Conservation (phyloP, 2,113 vertebrate species). For the Redunca redunca region DNA sequence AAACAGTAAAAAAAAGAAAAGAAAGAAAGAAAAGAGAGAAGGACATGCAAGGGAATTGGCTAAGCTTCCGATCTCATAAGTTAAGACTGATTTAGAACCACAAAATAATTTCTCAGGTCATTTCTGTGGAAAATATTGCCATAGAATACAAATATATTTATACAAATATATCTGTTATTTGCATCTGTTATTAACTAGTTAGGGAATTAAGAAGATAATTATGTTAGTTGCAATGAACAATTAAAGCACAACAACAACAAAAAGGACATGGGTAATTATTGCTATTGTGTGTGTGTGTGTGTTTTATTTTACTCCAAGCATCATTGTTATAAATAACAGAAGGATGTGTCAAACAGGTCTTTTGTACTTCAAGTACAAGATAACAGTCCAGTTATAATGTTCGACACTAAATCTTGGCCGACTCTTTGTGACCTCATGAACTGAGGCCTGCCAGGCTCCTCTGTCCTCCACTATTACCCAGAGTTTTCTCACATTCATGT, state of each 20-base stretch:
- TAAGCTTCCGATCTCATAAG: neutral
- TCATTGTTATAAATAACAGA: no score
- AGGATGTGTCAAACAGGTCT: no score
- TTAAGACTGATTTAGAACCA: neutral
- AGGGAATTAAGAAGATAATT: neutral
- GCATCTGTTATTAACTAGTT: neutral
- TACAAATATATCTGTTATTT: neutral
- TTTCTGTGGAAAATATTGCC: neutral
- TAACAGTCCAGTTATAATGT: no score
- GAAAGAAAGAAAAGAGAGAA: neutral
- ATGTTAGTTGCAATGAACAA: neutral
- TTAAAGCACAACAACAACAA: neutral
- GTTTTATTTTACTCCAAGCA: no score
- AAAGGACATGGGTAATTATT: neutral
- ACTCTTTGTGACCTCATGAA: neutral
- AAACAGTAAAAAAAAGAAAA: neutral
- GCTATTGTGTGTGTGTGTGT: neutral
- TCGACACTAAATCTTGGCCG: fast-evolving
- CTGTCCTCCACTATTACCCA: neutral
- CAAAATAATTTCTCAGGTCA: conserved; percentile 6
- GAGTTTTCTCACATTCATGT: neutral
- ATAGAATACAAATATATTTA: neutral
- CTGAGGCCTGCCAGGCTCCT: neutral
- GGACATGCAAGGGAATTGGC: neutral
- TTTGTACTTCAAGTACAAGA: no score